Base-by-base conservation (phyloP, 2,888 invertebrate genomes). In the Argyresthia albistria region DNA sequence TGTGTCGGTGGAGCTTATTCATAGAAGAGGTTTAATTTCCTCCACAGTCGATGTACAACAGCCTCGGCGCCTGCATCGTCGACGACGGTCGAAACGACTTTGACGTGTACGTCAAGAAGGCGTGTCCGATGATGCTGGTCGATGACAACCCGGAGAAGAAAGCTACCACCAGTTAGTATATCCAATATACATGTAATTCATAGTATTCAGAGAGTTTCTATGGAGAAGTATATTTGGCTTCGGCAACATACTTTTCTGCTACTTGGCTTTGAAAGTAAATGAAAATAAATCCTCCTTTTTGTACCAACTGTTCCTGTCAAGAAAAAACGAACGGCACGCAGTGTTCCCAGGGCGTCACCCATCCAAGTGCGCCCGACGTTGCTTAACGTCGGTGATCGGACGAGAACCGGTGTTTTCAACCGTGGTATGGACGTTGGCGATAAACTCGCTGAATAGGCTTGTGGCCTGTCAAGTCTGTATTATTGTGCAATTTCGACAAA, bases 41-140 rank as follows among this genome's bases (percentile, higher is more conserved):
- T 42, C 69, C 91, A 8, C 89, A 94, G 81, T 90, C 94, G 0
- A 84, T 96, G 62, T 96, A 95, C 75, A 94, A 93, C 78, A 97
- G 97, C 0, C 72, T 97, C 8, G 97, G 97, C 0, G 96, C 95
- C 0, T 77, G 93, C 1, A 84, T 97, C 6, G 73, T 94, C 0
- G 92, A 91, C 55, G 89, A 91, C 46, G 92, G 92, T 8, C 89
- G 93, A 7, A 66, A 80, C 1, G 89, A 91, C 55, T 97, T 97
- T 69, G 97, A 97, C 73, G 90, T 88, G 14, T 95, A 92, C 67
- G 82, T 96, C 59, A 97, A 97, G 75, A 90, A 91, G 61, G 86
- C 89, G n/a, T 89, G 90, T 59, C 91, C 93, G 8, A 87, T 96
- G 73, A 90, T 93, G 73, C 80, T 90, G 51, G 88, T 91, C 0